Percentiles rank a stretch among this genome's conserved stretches.
Evolutionary conservation across 2,888 invertebrate species (phyloP).

Genomic region (Caenorhabditis angaria): DNA sequence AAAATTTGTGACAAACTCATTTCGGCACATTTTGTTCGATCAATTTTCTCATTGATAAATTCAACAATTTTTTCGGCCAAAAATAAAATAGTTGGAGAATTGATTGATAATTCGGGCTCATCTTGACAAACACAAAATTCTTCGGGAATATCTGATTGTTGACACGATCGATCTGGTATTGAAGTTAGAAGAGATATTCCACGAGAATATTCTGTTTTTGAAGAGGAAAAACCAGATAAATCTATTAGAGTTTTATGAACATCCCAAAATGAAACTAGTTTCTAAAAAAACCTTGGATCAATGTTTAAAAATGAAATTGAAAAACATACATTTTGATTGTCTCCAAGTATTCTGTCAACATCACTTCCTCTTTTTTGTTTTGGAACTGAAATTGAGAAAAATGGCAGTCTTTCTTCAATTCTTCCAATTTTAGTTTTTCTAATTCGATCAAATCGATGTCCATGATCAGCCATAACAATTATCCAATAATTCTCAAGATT

Average conservation of each 20-base stretch:
- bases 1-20: slow-evolving; percentile 46
- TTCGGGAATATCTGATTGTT: slow-evolving; percentile 63
- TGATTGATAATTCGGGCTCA: slow-evolving; percentile 46
- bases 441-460: slow-evolving; percentile 74
- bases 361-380: slow-evolving; percentile 15
- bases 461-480: slow-evolving; percentile 73
- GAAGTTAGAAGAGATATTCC: slow-evolving; percentile 53
- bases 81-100: slow-evolving; percentile 25
- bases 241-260: slow-evolving; percentile 62
- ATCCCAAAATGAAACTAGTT: slow-evolving; percentile 63
- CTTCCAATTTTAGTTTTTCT: slow-evolving; percentile 70
- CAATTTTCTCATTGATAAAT: slow-evolving; percentile 55
- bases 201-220: slow-evolving; percentile 18
- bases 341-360: slow-evolving; percentile 18
- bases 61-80: slow-evolving; percentile 26
- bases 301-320: too few relatives aligned
- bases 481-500: slow-evolving; percentile 60
- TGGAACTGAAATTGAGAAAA: slow-evolving; percentile 66
- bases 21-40: slow-evolving; percentile 49
- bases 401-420: slow-evolving; percentile 68
- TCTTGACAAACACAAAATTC: slow-evolving; percentile 67
- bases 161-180: slow-evolving; percentile 57
- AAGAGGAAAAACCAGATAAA: slow-evolving; percentile 30
- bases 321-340: slow-evolving; percentile 44
- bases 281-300: slow-evolving; percentile 19